These are phyloP conservation scores for Lasiurus cinereus DNA, from an alignment of 2,113 vertebrate genomes.

Conservation along the genomic window DNA sequence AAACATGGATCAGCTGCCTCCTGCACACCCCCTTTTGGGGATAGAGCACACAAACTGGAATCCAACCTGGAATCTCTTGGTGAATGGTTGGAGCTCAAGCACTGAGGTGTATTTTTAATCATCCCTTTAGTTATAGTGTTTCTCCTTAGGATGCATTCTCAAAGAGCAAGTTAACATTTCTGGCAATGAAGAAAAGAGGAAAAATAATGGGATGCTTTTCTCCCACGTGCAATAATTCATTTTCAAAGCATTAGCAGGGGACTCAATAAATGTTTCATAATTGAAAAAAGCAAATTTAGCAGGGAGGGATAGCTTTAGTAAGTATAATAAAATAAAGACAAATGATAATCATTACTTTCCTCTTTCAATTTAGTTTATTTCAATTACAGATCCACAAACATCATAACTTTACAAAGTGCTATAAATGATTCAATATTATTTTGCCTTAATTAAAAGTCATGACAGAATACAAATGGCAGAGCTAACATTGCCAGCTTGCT, in stretches of 20 bases:
- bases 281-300: conserved; percentile 51
- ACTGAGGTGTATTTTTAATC: not conserved
- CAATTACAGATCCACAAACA: not conserved
- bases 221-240: not conserved
- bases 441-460: conserved; percentile 43
- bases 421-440: not conserved
- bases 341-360: not conserved
- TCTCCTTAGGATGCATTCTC: not conserved
- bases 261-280: conserved; percentile 47
- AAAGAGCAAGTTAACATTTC: not conserved
- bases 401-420: not conserved
- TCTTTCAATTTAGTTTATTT: not conserved
- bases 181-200: not conserved
- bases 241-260: not conserved
- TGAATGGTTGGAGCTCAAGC: too few relatives aligned
- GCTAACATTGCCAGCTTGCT: not conserved
- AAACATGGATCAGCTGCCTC: too few relatives aligned
- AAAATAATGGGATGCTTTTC: not conserved
- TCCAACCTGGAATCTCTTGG: too few relatives aligned
- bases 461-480: not conserved
- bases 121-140: not conserved
- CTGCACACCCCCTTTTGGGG: too few relatives aligned
- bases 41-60: too few relatives aligned
- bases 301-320: not conserved
- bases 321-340: conserved; percentile 52